Evolutionary conservation across 2,888 invertebrate species (phyloP), one percentile per base, ranked within the genome.

Genomic region (Megalurothrips usitatus): DNA sequence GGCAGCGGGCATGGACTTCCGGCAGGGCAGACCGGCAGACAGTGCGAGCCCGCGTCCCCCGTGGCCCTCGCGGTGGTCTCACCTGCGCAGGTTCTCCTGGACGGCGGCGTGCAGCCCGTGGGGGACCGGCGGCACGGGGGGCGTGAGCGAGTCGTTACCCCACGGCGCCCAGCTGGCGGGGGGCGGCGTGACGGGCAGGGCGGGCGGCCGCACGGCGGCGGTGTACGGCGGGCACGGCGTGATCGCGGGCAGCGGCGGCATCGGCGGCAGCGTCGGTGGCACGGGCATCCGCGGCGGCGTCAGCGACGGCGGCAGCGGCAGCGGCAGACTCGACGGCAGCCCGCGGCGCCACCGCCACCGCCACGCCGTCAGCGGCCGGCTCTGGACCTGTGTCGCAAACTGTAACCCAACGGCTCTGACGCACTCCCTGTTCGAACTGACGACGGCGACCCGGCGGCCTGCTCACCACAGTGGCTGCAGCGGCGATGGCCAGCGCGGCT

Each of bases 201-300:
- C 26, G 26, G 68, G 26, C 68, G 68, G 68, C 11, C 26, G 23
- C 11, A 75, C 26, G 23, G 68, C 23, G 23, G 23, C 12, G 68
- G 23, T 75, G 68, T 26, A 75, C 11, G 68, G 68, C 68, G 68
- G 68, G 68, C 68, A 75, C 26, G 68, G 68, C 68, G 68, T 75
- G 26, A 75, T 26, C 23, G 23, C 12, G 68, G 26, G 26, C 68
- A 75, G 68, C 68, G 68, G 68, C 68, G 68, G 68, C 68, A 75
- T 2, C 68, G 68, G 23, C 68, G 68, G 68, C 23, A 75, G 26
- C 68, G 68, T 23, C 68, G 68, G 68, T 10, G 26, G 68, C 68
- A 12, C 26, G 23, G 68, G 68, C 68, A 75, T 9, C 68, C 68
- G 68, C 26, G 68, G 68, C 11, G 68, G 68, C 68, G 68, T 75